These are phyloP conservation scores for Nymphalis io DNA, from an alignment of 1,140 invertebrate genomes.

Conservation along the genomic window DNA sequence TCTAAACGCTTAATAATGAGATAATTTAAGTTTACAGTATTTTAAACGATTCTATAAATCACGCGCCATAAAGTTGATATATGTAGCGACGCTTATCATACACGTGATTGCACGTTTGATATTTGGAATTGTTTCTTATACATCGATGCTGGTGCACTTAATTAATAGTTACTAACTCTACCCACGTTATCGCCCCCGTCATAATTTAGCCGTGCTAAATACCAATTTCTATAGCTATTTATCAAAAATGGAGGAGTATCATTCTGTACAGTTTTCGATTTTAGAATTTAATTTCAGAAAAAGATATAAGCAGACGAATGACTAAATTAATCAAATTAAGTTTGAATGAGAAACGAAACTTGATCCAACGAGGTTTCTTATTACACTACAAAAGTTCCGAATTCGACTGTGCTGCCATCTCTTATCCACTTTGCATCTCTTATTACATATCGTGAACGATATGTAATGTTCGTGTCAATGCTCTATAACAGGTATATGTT, in stretches of 20 bases:
- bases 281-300: no score
- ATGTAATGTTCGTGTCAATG: constrained; percentile 5
- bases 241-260: no score
- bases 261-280: no score
- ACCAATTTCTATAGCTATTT: no score
- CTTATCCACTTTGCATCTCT: not conserved
- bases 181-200: no score
- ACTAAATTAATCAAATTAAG: no score
- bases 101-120: constrained; percentile 1
- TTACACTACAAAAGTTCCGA: not conserved
- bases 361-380: no score
- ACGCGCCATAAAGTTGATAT: not conserved
- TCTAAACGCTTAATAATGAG: no score
- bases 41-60: not conserved
- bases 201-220: no score
- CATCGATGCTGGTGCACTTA: not conserved
- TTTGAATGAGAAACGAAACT: no score
- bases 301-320: no score
- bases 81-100: not conserved
- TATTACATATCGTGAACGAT: not conserved
- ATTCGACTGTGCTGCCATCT: not conserved
- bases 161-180: no score
- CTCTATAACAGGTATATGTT: constrained; percentile 14
- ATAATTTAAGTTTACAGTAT: not conserved
- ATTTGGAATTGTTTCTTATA: not conserved